Percentiles rank a stretch among this genome's conserved stretches.
These are phyloP conservation scores for Archaeoteleia sp. DNA, from an alignment of 2,888 invertebrate species.

Conservation along the genomic window DNA sequence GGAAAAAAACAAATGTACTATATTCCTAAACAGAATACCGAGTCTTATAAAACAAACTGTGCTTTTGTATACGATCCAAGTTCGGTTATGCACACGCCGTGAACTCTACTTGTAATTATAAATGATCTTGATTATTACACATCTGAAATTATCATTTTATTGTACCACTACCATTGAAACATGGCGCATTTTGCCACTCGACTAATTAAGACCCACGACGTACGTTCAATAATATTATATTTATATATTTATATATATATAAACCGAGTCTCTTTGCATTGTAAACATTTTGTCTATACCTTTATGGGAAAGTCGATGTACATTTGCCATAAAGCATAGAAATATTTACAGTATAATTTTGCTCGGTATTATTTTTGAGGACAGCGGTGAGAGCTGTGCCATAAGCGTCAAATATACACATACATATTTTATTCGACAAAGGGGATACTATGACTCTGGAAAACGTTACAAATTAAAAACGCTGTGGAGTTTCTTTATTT, in stretches of 20 bases:
- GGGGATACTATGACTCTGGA: conserved; percentile 10
- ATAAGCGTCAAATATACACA: conserved; percentile 42
- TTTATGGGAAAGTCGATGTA: too few species aligned
- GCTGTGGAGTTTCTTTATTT: background rate
- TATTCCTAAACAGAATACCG: conserved; percentile 12
- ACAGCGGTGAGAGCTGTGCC: conserved; percentile 26
- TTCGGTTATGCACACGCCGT: background rate
- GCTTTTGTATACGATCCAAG: background rate
- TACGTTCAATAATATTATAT: too few species aligned
- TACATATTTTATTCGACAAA: conserved; percentile 26
- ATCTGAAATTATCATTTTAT: background rate
- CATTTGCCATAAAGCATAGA: too few species aligned
- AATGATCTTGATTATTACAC: background rate
- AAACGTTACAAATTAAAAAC: conserved; percentile 10
- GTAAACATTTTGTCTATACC: too few species aligned
- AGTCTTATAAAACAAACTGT: conserved; percentile 10
- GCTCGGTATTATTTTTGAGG: too few species aligned
- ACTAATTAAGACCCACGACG: background rate
- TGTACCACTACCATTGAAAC: too few species aligned
- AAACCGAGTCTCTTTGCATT: too few species aligned
- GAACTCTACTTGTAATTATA: background rate
- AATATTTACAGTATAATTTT: too few species aligned
- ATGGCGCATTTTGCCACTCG: background rate
- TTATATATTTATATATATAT: too few species aligned
- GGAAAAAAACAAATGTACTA: conserved; percentile 9